Evolutionary conservation across 2,113 vertebrate species (phyloP).

Genomic region (Cariama cristata): DNA sequence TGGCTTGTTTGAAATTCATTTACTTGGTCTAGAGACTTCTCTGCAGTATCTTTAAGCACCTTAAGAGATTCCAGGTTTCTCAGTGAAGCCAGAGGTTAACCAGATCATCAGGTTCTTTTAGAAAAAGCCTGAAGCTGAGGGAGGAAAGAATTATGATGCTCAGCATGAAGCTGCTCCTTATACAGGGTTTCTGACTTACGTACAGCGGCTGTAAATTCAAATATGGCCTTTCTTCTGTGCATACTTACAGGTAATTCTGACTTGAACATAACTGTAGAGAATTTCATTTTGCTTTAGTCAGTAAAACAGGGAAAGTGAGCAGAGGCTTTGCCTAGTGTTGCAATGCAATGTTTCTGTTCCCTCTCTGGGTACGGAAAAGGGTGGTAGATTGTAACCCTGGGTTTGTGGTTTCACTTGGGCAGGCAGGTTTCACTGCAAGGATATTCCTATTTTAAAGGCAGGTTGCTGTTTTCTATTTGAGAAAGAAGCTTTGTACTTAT

Average conservation of each 20-base stretch:
- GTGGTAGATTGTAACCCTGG: rapidly evolving
- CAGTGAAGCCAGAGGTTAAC: neutral
- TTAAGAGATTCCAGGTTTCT: neutral
- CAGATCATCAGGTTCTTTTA: neutral
- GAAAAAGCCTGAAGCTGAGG: neutral
- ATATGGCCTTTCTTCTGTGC: neutral
- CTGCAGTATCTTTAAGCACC: neutral
- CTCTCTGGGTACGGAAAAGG: neutral
- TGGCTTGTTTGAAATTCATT: neutral
- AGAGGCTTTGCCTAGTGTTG: neutral
- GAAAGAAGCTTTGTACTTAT: neutral
- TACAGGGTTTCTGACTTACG: neutral
- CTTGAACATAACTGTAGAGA: neutral
- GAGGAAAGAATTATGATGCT: neutral
- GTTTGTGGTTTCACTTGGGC: neutral
- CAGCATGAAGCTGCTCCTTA: neutral
- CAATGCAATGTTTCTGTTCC: neutral
- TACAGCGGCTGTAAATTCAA: neutral
- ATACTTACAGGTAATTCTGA: neutral
- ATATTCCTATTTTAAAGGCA: neutral
- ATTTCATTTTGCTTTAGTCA: neutral
- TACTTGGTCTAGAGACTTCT: neutral
- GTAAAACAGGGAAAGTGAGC: neutral
- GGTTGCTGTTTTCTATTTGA: neutral
- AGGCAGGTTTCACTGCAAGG: neutral